Percentiles rank a stretch among this genome's conserved stretches.
Conservation (phyloP, 2,888 invertebrate genomes). For the Andrena hattorfiana region DNA sequence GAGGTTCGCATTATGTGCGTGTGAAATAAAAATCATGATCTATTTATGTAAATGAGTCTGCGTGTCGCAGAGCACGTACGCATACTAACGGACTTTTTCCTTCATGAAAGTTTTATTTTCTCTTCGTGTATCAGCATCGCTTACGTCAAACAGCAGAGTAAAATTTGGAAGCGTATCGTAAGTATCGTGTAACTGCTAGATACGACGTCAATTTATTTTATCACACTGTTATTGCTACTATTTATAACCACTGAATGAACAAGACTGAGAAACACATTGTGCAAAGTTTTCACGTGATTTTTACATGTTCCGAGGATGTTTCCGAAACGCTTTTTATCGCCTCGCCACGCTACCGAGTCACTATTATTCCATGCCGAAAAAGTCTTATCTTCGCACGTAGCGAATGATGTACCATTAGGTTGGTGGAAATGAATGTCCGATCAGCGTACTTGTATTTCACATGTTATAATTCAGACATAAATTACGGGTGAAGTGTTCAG, state of each 20-base stretch:
- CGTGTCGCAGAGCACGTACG: constrained; percentile 2
- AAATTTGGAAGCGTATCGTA: constrained; percentile 43
- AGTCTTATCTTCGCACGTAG: background rate
- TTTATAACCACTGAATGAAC: constrained; percentile 33
- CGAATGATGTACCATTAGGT: too few relatives aligned
- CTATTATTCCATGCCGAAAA: background rate
- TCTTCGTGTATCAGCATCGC: constrained; percentile 15
- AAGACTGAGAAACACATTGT: constrained; percentile 9
- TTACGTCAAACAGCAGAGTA: constrained; percentile 43
- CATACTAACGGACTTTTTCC: background rate
- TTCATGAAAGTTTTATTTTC: background rate
- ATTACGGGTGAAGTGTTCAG: too few relatives aligned
- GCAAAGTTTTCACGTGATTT: constrained; percentile 20
- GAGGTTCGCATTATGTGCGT: background rate
- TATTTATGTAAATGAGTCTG: background rate
- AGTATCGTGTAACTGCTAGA: constrained; percentile 21
- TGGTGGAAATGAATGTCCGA: too few relatives aligned
- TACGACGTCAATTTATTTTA: constrained; percentile 53
- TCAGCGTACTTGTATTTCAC: too few relatives aligned
- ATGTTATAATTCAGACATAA: too few relatives aligned
- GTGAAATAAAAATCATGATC: background rate
- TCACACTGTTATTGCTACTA: constrained; percentile 43
- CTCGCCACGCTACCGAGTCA: too few relatives aligned
- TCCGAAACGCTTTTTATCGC: background rate
- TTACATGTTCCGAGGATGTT: background rate